Base-by-base conservation (phyloP, 2,888 invertebrate genomes). In the Tenthredo mesomela region DNA sequence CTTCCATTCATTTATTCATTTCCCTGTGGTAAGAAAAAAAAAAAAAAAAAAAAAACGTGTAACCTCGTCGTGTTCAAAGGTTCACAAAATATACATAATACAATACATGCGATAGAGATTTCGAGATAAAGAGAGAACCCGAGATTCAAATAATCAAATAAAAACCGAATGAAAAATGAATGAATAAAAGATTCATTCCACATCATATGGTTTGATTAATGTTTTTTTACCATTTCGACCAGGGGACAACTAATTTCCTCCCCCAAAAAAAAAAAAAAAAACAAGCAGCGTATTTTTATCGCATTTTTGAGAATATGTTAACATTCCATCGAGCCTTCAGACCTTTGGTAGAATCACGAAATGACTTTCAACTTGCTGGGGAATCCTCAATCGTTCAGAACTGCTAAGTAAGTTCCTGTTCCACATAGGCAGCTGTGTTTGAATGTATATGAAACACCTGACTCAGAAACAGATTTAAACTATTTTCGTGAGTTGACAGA, bases 351-450 rank as follows among this genome's bases (percentile, higher is more conserved):
- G 54, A 54, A 21, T 77, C 33, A 15, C n/a, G n/a, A 54, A 77
- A 33, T 33, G 33, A 77, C 75, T 77, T 77, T 77, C 67, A 4
- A 1, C 43, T 21, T 21, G 21, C 54, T 37, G 77, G 77, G 77
- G 77, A 77, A 77, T 54, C 77, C 54, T 33, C 77, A 18, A 50
- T 77, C 77, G 54, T 54, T 77, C 33, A 33, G 18, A 77, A 33
- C 77, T 54, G 29, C 50, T 37, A 33, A 50, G 54, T 37, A 33
- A 50, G 54, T 77, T 77, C 54, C 77, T 47, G 77, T 77, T 54
- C 54, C 33, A 54, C 77, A 54, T n/a, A 71, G 29, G 50, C 18
- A 54, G 18, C 18, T 50, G 29, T 29, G 33, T 54, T 29, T 1
- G 18, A 9, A 37, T 9, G 50, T 75, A 29, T 50, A 18, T 6